Base-by-base conservation (phyloP, 1,140 invertebrate species). In the Caenorhabditis brenneri region DNA sequence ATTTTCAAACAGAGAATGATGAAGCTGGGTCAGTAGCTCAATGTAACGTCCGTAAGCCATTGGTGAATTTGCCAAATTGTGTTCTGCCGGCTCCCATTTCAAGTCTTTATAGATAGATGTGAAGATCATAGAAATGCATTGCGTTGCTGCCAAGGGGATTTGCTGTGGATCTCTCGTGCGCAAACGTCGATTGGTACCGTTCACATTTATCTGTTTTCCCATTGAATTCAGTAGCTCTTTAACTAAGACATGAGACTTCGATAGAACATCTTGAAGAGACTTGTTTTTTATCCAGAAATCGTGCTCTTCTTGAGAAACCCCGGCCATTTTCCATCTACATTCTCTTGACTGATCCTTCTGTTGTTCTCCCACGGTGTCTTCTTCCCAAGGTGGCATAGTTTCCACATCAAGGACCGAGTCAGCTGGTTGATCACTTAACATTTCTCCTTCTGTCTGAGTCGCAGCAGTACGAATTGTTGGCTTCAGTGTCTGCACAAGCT, bases 1-100 rank as follows among this genome's bases (percentile, higher is more conserved):
- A 87, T 96, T 95, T 89, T 96, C 95, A 91, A 96, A 96, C 3
- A 96, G 91, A 94, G 96, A 95, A 0, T 95, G 95, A 19, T 42
- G 79, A 39, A 85, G 29, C n/a, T 83, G 82, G 33, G 33, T 31
- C 31, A 83, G 42, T 4, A 65, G 29, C 4, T 80, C 83, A 24
- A 48, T 51, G 55, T 83, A 48, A 33, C 83, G 79, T 16, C 80
- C 79, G 16, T 79, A 83, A 9, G 69, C 82, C 69, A 83, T 83
- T 39, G 78, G 69, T 33, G 82, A 79, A 29, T 51, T 55, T 4
- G 42, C 16, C 7, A 10, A 16, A 2, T 39, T 46, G 36, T 46
- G 53, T 16, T 9, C 53, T 6, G 36, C 2, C n/a, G 79, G 79
- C 12, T 42, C 49, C 55, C 33, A 84, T 55, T 84, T 84, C 12